Evolutionary conservation across 2,113 vertebrate genomes (phyloP).

Genomic region (Saimiri boliviensis): DNA sequence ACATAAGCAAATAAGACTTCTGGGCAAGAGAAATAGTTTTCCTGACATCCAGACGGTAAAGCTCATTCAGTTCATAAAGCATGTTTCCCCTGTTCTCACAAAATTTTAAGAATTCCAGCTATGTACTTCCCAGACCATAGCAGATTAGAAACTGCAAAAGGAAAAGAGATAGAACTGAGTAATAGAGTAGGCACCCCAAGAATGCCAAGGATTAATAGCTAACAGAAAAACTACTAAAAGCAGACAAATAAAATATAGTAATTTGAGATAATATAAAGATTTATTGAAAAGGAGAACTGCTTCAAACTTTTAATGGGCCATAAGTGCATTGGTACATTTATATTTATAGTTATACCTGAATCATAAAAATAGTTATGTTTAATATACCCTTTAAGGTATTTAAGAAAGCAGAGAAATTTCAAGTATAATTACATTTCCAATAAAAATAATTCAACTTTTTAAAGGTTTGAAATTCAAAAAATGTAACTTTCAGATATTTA

Average conservation of each 20-base stretch:
- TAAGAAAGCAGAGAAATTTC: constrained; percentile 34
- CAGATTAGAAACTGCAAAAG: constrained; percentile 40
- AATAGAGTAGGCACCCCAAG: background rate
- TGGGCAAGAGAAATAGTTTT: constrained; percentile 47
- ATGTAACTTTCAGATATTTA: constrained; percentile 36
- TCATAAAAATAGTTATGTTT: constrained; percentile 60
- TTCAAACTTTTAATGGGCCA: constrained; percentile 43
- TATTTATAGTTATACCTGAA: constrained; percentile 40
- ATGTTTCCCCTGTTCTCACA: constrained; percentile 60
- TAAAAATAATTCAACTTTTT: constrained; percentile 27
- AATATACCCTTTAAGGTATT: constrained; percentile 25
- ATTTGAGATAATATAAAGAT: constrained; percentile 40
- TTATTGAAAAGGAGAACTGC: constrained; percentile 44
- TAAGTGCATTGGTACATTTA: constrained; percentile 20
- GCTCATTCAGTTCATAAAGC: constrained; percentile 13
- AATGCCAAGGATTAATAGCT: constrained; percentile 40
- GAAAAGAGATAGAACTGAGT: background rate
- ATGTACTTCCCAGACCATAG: constrained; percentile 52
- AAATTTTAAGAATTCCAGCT: constrained; percentile 71
- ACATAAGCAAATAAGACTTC: constrained; percentile 44
- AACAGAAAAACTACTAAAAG: constrained; percentile 41
- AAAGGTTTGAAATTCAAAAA: constrained; percentile 30
- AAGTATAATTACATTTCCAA: constrained; percentile 45
- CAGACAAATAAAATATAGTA: constrained; percentile 36
- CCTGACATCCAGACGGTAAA: constrained; percentile 46